Evolutionary conservation across 2,888 invertebrate species (phyloP).

Genomic region (Pammene fasciana): DNA sequence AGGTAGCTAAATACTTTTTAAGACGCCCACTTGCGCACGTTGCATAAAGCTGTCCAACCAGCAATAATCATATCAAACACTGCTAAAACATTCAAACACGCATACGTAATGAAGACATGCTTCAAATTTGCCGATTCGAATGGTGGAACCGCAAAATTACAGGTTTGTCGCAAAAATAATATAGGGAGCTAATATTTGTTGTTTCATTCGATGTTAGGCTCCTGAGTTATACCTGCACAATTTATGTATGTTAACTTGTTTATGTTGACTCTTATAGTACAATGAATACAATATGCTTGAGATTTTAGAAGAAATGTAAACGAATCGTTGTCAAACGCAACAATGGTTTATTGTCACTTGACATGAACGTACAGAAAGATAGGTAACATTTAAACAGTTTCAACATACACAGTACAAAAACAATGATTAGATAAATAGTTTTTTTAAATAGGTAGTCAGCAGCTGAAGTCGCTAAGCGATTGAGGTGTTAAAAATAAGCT

Average conservation of each 20-base stretch:
- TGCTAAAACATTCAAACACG: constrained; percentile 47
- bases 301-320: background rate
- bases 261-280: background rate
- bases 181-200: constrained; percentile 23
- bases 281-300: background rate
- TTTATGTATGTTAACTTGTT: constrained; percentile 3
- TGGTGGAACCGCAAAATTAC: constrained; percentile 43
- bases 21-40: background rate
- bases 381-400: no score
- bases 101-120: constrained; percentile 52
- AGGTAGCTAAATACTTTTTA: background rate
- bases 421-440: no score
- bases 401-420: no score
- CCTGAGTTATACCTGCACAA: background rate
- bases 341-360: constrained; percentile 8
- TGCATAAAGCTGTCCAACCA: constrained; percentile 22
- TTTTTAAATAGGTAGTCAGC: no score
- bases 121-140: constrained; percentile 47
- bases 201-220: constrained; percentile 3
- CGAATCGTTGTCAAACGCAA: background rate
- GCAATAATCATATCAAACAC: constrained; percentile 32
- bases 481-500: no score
- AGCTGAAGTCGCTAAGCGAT: no score
- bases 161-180: constrained; percentile 22
- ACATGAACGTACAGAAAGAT: no score